Conservation (phyloP, 2,797 vertebrate species). For the Anguilla megastoma region DNA sequence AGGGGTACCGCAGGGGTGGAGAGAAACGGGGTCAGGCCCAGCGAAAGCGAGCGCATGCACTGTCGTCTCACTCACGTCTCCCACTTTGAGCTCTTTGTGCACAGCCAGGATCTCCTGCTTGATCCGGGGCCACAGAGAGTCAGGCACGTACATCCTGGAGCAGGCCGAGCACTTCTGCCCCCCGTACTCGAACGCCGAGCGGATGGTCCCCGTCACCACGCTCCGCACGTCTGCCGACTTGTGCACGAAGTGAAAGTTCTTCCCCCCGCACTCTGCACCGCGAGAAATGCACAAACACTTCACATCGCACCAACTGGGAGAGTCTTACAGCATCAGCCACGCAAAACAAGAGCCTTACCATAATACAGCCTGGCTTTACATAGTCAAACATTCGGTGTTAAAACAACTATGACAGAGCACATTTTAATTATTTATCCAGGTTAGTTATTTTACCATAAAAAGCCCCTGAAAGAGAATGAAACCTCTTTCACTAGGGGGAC, state of each 20-base stretch:
- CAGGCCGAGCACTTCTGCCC: constrained; percentile 97
- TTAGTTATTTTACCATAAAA: neutral
- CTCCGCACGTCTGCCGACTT: constrained; percentile 80
- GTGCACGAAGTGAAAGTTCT: constrained; percentile 97
- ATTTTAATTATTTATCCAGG: neutral
- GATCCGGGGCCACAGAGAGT: constrained; percentile 85
- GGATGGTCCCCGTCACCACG: constrained; percentile 85
- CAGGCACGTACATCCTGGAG: constrained; percentile 88
- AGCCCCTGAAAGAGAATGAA: neutral
- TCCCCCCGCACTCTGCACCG: constrained; percentile 88
- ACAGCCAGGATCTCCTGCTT: constrained; percentile 79
- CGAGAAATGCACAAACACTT: neutral
- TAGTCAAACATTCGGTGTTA: neutral
- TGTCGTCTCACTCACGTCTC: constrained; percentile 78
- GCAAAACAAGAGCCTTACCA: neutral
- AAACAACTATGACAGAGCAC: neutral
- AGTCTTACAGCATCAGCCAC: neutral
- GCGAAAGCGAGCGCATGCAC: neutral
- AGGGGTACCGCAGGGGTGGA: neutral
- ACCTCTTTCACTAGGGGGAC: neutral
- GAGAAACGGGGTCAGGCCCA: neutral
- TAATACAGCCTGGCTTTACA: neutral
- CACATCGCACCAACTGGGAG: no score
- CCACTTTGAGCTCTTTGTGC: constrained; percentile 80
- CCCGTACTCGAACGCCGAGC: constrained; percentile 91